These are phyloP conservation scores for Glomeris maerens DNA, from an alignment of 1,140 invertebrate genomes.

Conservation along the genomic window DNA sequence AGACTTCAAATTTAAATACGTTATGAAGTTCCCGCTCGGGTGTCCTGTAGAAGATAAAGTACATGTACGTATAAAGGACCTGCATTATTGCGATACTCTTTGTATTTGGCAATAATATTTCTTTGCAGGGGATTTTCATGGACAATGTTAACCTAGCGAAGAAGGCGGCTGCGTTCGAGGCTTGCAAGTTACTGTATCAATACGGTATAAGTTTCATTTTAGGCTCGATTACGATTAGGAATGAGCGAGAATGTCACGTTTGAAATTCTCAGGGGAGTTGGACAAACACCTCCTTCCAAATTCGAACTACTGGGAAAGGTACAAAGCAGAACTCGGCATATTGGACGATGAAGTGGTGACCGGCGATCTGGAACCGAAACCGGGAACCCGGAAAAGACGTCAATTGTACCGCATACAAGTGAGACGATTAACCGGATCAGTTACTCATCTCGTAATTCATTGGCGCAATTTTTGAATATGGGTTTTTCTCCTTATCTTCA, in stretches of 20 bases:
- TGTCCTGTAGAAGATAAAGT: neutral
- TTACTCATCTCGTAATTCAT: neutral
- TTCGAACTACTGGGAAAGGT: conserved; percentile 23
- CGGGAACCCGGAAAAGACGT: conserved; percentile 32
- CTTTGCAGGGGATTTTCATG: conserved; percentile 26
- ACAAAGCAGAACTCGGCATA: conserved; percentile 25
- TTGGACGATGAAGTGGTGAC: conserved; percentile 21
- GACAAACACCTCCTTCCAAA: conserved; percentile 29
- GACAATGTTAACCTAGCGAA: conserved; percentile 27
- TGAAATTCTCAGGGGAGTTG: conserved; percentile 25
- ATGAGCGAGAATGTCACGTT: conserved; percentile 8
- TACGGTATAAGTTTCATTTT: conserved; percentile 19
- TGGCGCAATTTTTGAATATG: neutral
- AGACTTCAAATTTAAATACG: no score
- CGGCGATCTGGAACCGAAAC: conserved; percentile 15
- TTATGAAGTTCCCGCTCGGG: neutral
- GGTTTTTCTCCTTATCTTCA: neutral
- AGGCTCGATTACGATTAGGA: neutral
- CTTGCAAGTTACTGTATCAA: conserved; percentile 29
- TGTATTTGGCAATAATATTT: no score
- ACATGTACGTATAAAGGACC: neutral
- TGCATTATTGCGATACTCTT: no score
- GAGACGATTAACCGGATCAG: conserved; percentile 3
- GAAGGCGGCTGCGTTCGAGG: conserved; percentile 32
- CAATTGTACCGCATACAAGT: conserved; percentile 33